Evolutionary conservation across 2,888 invertebrate genomes (phyloP), one percentile per base, ranked within the genome.

Genomic region (Crematogaster levior): DNA sequence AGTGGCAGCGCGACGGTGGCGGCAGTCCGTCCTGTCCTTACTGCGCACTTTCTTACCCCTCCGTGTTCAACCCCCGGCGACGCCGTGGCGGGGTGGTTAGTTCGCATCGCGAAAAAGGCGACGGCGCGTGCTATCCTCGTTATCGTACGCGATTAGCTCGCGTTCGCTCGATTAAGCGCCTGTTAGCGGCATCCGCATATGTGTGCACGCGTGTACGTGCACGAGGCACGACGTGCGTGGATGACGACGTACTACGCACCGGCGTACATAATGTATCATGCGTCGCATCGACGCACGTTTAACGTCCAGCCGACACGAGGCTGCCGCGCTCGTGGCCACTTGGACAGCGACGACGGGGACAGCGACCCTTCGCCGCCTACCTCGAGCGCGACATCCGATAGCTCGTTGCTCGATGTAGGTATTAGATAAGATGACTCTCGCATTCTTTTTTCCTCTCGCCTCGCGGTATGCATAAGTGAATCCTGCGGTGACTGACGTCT

Each of bases 31-130:
- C 90, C 89, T 91, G 91, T 92, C 89, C 92, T 92, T 91, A 91
- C 92, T 92, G 92, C 92, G 93, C 92, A 93, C 88, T 92, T 92
- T 92, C 92, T 92, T 92, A 91, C 91, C 92, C 91, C 91, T 89
- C 89, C 89, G 84, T 84, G 84, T 86, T 89, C 86, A 86, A 89
- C 89, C 89, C 90, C 85, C 86, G 83, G 68, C 85, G 81, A 87
- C 85, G 86, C 75, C 86, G 88, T 43, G 74, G 12, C 34, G 27
- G 27, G 56, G 7, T 7, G 56, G 56, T 85, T 90, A 90, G 91
- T 91, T 91, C 82, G 88, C 88, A 88, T 88, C 87, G 82, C 72
- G 88, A 89, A 87, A 91, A 91, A 91, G 89, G 86, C 88, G 82
- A 88, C 86, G 89, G 88, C 89, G 90, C 90, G 84, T 87, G 89